A percentile compares a stretch with the other conserved stretches of the same genome.
phyloP scores from a whole-genome alignment of 2,888 invertebrate genomes.

The Peribatodes rhomboidaria region DNA sequence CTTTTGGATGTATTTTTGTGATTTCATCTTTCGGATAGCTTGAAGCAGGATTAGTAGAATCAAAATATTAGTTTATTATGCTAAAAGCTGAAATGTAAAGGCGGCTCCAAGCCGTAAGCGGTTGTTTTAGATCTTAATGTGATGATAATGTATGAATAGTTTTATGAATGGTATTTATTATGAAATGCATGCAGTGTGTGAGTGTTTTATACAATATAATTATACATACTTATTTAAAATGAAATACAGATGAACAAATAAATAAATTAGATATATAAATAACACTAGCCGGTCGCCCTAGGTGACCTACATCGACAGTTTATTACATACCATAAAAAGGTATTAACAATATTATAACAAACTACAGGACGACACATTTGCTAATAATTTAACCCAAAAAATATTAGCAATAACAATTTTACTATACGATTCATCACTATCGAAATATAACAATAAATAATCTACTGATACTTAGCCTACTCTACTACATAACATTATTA shows the following conservation, averaged over 20 bases:
- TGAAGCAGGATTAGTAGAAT: background rate
- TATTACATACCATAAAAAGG: background rate
- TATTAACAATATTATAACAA: constrained; percentile 3
- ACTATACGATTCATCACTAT: background rate
- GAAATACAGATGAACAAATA: background rate
- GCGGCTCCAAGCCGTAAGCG: constrained; percentile 4
- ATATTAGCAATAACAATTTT: background rate
- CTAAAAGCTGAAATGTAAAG: constrained; percentile 25
- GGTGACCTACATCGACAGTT: constrained; percentile 2
- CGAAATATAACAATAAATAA: background rate
- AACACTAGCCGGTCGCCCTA: constrained; percentile 5
- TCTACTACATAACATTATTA: too few relatives aligned
- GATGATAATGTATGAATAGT: background rate
- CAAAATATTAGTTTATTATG: background rate
- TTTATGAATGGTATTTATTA: background rate
- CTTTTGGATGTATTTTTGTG: background rate
- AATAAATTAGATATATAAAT: constrained; percentile 10
- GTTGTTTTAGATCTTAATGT: background rate
- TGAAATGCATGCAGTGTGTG: constrained; percentile 18
- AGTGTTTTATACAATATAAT: constrained; percentile 4
- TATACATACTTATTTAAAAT: constrained; percentile 3
- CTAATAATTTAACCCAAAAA: background rate
- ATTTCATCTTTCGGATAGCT: constrained; percentile 20
- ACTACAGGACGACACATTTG: too few relatives aligned
- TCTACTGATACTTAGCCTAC: constrained; percentile 22